Conservation (phyloP, 2,888 invertebrate genomes). For the Acleris laterana region DNA sequence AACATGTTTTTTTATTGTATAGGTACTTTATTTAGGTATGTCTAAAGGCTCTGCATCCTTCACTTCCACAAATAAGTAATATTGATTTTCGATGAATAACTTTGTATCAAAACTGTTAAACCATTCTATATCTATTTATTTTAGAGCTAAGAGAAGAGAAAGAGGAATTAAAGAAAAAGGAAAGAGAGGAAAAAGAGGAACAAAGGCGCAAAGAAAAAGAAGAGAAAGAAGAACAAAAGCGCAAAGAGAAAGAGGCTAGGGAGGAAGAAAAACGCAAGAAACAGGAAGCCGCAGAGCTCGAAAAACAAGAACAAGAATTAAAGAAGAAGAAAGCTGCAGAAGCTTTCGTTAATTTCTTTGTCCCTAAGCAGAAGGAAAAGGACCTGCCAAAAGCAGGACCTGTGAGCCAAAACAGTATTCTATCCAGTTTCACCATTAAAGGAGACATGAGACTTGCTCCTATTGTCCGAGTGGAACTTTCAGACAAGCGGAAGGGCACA, state of each 20-base stretch:
- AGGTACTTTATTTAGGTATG: too few relatives aligned
- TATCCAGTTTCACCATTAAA: slow-evolving; percentile 86
- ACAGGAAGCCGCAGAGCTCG: slow-evolving; percentile 85
- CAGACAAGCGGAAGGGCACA: slow-evolving; percentile 72
- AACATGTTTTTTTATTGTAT: too few relatives aligned
- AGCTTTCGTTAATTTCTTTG: slow-evolving; percentile 93
- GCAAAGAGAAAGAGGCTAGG: slow-evolving; percentile 80
- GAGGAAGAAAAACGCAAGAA: slow-evolving; percentile 86
- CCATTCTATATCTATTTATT: slow-evolving; percentile 47
- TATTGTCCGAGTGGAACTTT: slow-evolving; percentile 83
- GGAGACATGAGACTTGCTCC: slow-evolving; percentile 95
- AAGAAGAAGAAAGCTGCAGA: slow-evolving; percentile 91
- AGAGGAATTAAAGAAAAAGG: slow-evolving; percentile 60
- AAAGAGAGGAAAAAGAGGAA: slow-evolving; percentile 66
- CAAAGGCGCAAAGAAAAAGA: slow-evolving; percentile 71
- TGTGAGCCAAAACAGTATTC: slow-evolving; percentile 67
- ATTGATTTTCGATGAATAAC: too few relatives aligned
- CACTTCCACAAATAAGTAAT: too few relatives aligned
- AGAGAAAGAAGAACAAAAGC: slow-evolving; percentile 78
- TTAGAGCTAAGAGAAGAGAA: slow-evolving; percentile 74
- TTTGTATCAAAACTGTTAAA: too few relatives aligned
- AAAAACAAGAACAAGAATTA: slow-evolving; percentile 88
- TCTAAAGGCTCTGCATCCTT: too few relatives aligned
- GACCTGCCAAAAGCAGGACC: slow-evolving; percentile 60
- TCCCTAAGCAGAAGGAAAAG: slow-evolving; percentile 84